Conservation (phyloP, 2,888 invertebrate genomes). For the Epinotia ramella region DNA sequence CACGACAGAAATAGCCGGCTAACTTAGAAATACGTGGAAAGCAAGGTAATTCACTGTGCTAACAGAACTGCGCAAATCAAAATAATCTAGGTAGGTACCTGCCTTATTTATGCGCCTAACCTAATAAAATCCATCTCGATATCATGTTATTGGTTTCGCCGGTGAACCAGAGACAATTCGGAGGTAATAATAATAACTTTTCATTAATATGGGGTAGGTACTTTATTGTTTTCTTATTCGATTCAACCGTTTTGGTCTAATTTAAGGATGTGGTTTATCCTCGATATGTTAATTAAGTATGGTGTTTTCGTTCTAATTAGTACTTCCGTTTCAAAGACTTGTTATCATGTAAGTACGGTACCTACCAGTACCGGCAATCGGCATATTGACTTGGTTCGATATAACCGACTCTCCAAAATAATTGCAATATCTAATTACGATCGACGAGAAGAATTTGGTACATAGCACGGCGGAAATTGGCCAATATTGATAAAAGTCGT, state of each 20-base stretch:
- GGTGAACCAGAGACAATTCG: conserved; percentile 9
- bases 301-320: conserved; percentile 10
- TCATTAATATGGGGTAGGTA: conserved; percentile 2
- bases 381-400: too few species aligned
- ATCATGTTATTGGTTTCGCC: conserved; percentile 3
- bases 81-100: neutral
- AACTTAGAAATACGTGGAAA: neutral
- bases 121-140: conserved; percentile 8
- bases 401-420: too few species aligned
- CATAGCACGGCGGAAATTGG: too few species aligned
- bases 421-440: too few species aligned
- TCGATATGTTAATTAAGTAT: conserved; percentile 1
- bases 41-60: neutral
- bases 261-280: neutral
- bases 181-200: conserved; percentile 32
- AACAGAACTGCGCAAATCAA: neutral
- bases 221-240: conserved; percentile 35
- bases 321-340: too few species aligned
- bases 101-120: conserved; percentile 5
- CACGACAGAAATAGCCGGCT: neutral
- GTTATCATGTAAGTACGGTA: too few species aligned
- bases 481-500: too few species aligned
- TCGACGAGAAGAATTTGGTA: too few species aligned
- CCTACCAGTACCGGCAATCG: too few species aligned
- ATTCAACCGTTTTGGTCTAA: conserved; percentile 6